Evolutionary conservation across 2,113 vertebrate species (phyloP).

Genomic region (Sebastes fasciatus): DNA sequence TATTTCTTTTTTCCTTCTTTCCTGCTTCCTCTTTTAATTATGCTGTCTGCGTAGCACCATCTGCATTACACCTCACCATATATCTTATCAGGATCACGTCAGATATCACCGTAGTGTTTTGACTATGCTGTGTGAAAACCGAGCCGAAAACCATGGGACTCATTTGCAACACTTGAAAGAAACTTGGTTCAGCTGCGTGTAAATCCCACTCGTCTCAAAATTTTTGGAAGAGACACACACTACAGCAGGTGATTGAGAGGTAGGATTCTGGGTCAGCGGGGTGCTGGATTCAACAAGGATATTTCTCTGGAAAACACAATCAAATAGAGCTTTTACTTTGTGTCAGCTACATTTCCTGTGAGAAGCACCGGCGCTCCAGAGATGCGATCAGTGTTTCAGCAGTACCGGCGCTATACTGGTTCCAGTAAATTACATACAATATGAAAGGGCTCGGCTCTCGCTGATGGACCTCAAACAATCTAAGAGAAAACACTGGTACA

Average conservation of each 20-base stretch:
- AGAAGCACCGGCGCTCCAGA: conserved; percentile 47
- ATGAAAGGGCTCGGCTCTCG: conserved; percentile 59
- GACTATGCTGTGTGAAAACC: conserved; percentile 29
- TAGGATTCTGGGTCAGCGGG: conserved; percentile 45
- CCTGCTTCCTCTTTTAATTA: neutral
- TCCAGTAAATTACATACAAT: conserved; percentile 73
- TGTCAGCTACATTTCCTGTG: conserved; percentile 63
- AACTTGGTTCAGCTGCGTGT: conserved; percentile 42
- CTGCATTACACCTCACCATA: conserved; percentile 13
- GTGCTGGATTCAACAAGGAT: conserved; percentile 59
- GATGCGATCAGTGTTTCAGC: conserved; percentile 70
- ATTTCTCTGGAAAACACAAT: conserved; percentile 57
- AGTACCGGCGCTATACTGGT: conserved; percentile 27
- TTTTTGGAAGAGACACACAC: conserved; percentile 26
- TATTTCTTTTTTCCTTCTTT: neutral
- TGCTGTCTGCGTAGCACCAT: neutral
- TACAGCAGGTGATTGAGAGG: conserved; percentile 50
- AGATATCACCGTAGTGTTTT: conserved; percentile 10
- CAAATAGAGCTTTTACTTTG: conserved; percentile 57
- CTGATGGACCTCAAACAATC: conserved; percentile 71
- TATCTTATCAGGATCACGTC: neutral
- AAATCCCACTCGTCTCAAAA: conserved; percentile 40
- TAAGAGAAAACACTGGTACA: conserved; percentile 75
- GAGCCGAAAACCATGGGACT: conserved; percentile 13
- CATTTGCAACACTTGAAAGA: conserved; percentile 45